These are phyloP conservation scores for Chromobotia macracanthus DNA, from an alignment of 2,797 vertebrate genomes.

Conservation along the genomic window DNA sequence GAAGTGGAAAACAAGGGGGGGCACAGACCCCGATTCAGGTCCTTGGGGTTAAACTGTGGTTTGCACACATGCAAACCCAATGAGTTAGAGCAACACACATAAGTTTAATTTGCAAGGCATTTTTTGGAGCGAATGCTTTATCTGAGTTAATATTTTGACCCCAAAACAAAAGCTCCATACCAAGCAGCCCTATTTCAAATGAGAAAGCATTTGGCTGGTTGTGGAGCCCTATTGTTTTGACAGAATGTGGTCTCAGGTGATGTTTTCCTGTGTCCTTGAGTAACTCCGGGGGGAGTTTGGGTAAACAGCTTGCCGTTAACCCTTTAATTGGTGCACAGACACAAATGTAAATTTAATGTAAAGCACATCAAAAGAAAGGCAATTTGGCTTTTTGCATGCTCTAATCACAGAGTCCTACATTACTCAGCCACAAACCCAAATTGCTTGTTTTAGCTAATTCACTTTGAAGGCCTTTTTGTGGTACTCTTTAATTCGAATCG, in stretches of 20 bases:
- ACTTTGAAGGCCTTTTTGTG: constrained; percentile 64
- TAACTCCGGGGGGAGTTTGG: constrained; percentile 35
- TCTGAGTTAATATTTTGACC: neutral
- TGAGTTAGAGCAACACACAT: constrained; percentile 37
- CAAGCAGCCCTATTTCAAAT: neutral
- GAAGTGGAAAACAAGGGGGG: constrained; percentile 58
- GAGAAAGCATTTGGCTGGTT: constrained; percentile 28
- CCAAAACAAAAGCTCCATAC: neutral
- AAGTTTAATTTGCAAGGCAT: constrained; percentile 9
- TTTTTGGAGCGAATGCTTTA: neutral
- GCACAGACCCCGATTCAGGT: constrained; percentile 33
- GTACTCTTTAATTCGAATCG: constrained; percentile 71
- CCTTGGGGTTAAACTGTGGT: constrained; percentile 54
- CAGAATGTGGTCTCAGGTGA: constrained; percentile 51
- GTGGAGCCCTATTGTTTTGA: constrained; percentile 45
- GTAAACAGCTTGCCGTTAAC: constrained; percentile 52
- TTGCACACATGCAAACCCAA: constrained; percentile 47
- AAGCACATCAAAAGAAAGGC: constrained; percentile 6
- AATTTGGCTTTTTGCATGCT: constrained; percentile 20
- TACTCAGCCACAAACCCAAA: constrained; percentile 42
- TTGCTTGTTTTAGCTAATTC: constrained; percentile 68
- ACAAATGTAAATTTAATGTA: constrained; percentile 48
- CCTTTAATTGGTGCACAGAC: constrained; percentile 35
- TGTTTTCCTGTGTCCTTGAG: constrained; percentile 44
- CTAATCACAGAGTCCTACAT: constrained; percentile 22